A percentile compares a stretch with the other conserved stretches of the same genome.
phyloP scores from a whole-genome alignment of 2,113 vertebrate genomes.

The Ameiurus melas region DNA sequence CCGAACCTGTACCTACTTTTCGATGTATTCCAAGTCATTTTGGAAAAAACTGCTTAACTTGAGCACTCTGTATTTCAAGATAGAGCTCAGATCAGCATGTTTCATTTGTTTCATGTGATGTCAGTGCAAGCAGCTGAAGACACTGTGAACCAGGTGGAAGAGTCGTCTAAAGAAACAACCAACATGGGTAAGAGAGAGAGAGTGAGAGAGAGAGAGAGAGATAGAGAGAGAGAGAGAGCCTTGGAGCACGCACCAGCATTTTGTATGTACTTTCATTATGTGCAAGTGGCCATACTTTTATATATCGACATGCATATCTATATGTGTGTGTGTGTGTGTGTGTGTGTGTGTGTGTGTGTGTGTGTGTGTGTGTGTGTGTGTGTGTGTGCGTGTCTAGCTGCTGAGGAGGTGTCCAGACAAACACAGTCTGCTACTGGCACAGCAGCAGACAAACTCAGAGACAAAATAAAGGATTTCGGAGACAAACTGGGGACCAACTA shows the following conservation, averaged over 20 bases:
- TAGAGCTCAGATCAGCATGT: background rate
- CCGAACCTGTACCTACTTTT: too few species aligned
- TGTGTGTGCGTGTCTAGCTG: slow-evolving; percentile 58
- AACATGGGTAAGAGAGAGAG: slow-evolving; percentile 61
- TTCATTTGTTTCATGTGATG: slow-evolving; percentile 50
- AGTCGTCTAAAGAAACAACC: slow-evolving; percentile 74
- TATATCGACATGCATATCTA: background rate
- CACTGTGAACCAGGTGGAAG: slow-evolving; percentile 76
- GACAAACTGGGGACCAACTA: slow-evolving; percentile 71
- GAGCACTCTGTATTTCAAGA: background rate
- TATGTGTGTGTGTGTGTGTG: slow-evolving; percentile 23
- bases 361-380: slow-evolving; percentile 29
- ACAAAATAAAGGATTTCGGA: slow-evolving; percentile 74
- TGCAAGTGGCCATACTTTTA: background rate
- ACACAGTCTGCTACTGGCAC: slow-evolving; percentile 67
- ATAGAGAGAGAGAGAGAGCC: background rate
- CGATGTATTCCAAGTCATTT: background rate
- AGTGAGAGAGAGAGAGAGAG: background rate
- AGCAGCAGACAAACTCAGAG: slow-evolving; percentile 69
- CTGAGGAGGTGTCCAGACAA: slow-evolving; percentile 72
- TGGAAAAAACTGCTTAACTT: background rate
- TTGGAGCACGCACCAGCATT: background rate
- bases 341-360: slow-evolving; percentile 17
- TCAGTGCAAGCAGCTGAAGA: slow-evolving; percentile 73
- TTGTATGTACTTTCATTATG: background rate